phyloP scores from a whole-genome alignment of 2,797 vertebrate species.

The Falco concolor region DNA sequence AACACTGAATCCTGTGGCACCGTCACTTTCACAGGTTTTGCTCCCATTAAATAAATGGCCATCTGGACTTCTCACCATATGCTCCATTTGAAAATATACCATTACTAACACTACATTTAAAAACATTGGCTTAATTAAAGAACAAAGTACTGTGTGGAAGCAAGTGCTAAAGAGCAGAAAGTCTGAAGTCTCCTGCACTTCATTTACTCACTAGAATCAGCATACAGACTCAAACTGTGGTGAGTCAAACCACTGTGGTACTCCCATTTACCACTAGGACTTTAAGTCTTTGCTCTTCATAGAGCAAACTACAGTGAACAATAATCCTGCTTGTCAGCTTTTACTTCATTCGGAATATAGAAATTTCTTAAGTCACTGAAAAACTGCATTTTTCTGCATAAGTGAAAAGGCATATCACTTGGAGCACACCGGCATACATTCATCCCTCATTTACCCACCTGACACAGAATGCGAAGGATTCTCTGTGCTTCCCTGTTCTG shows the following conservation, averaged over 20 bases:
- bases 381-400: neutral
- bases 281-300: neutral
- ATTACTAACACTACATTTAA: neutral
- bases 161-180: neutral
- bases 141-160: neutral
- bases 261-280: neutral
- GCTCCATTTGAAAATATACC: neutral
- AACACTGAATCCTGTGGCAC: neutral
- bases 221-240: neutral
- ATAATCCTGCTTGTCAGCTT: neutral
- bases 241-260: neutral
- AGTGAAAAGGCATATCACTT: neutral
- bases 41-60: neutral
- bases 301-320: neutral
- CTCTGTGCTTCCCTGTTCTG: neutral
- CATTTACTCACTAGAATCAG: neutral
- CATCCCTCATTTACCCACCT: neutral
- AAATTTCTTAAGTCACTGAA: neutral
- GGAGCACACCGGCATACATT: neutral
- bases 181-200: neutral
- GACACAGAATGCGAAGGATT: neutral
- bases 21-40: neutral
- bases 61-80: neutral
- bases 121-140: neutral
- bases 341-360: neutral